Evolutionary conservation across 2,888 invertebrate genomes (phyloP), one percentile per base, ranked within the genome.

Genomic region (Ischnura elegans): DNA sequence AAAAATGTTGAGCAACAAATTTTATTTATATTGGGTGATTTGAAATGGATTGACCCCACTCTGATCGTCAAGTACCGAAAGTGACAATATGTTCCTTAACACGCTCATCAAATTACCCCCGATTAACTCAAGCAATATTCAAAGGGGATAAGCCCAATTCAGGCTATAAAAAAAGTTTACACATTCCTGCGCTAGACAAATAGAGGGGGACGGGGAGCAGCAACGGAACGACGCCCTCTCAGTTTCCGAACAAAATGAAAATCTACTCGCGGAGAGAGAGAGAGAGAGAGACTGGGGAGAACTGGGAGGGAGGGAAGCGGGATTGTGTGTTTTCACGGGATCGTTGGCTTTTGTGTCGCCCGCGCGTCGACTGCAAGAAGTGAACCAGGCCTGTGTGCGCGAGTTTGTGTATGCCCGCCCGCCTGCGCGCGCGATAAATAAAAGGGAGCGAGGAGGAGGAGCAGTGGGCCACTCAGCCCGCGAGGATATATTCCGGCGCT

Each of bases 321-420:
- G 25, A 16, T 6, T 21, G 8, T 21, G 19, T 21, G 55, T 55
- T 61, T 61, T 61, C 5, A 1, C n/a, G 36, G 76, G 76, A 76
- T 76, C 76, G 76, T 76, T 76, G 36, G 76, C 76, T 76, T 76
- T 76, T 76, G 76, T 76, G 76, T 76, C 76, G 76, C 76, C 76
- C 76, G 76, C 76, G n/a, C 61, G 61, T 61, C n/a, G n/a, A 76
- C 76, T 36, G 36, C 36, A 76, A 76, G 76, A 76, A 29, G 36
- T 76, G 76, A 29, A 16, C 76, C 76, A n/a, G 66, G 8, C 66
- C 76, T 5, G 66, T 29, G 76, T 76, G 76, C 13, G 76, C 29
- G 16, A 36, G 36, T 36, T 3, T 4, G 76, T 29, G 36, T 21
- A 25, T 21, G 61, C 61, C 61, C 16, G 51, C 51, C 51, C 8